phyloP scores from a whole-genome alignment of 2,888 invertebrate genomes.

The Drosophila neutralis region DNA sequence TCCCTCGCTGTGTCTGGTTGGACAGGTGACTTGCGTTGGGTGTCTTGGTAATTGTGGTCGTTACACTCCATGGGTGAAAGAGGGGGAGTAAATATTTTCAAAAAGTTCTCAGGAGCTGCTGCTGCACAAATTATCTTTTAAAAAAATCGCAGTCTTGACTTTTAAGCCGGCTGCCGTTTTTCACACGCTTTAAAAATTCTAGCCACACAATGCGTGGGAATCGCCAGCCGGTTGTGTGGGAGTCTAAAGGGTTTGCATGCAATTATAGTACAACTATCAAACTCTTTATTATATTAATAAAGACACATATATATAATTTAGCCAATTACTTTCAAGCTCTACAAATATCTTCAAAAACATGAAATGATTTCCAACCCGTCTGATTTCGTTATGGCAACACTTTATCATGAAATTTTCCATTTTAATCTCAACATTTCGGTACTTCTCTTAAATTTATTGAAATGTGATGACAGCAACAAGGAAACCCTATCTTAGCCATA shows the following conservation, averaged over 20 bases:
- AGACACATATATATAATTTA: not conserved
- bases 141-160: constrained; percentile 76
- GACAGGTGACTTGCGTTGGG: constrained; percentile 53
- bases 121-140: constrained; percentile 76
- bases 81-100: constrained; percentile 39
- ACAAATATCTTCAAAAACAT: not conserved
- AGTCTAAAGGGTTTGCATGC: constrained; percentile 62
- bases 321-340: not conserved
- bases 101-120: constrained; percentile 73
- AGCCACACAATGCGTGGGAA: constrained; percentile 81
- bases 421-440: not conserved
- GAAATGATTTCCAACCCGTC: not conserved
- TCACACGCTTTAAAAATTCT: constrained; percentile 83
- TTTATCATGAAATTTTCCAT: not conserved
- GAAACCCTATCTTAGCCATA: not conserved
- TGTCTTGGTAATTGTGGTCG: constrained; percentile 51
- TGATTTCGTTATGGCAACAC: not conserved
- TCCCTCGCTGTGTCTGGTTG: constrained; percentile 39
- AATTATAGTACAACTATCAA: constrained; percentile 39
- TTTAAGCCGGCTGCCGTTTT: constrained; percentile 69
- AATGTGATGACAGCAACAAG: not conserved
- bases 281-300: constrained; percentile 20
- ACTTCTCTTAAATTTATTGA: not conserved
- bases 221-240: constrained; percentile 69
- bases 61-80: constrained; percentile 42